Percentiles rank a stretch among this genome's conserved stretches.
Evolutionary conservation across 2,888 invertebrate genomes (phyloP).

Genomic region (Drosophila melanosoma): DNA sequence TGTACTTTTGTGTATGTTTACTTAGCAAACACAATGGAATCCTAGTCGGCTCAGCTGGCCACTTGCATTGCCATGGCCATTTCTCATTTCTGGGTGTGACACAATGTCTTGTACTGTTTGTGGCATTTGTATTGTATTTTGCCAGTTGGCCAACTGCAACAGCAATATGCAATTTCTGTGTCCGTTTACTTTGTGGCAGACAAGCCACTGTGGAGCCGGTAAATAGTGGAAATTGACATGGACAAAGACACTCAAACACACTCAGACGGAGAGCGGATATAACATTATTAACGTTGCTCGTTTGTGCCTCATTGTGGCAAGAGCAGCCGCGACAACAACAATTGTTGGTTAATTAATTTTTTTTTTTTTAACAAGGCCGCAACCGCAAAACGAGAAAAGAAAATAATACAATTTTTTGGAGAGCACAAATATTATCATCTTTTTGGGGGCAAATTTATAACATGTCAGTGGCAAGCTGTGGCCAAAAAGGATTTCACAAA

Average conservation of each 20-base stretch:
- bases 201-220: background rate
- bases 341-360: conserved; percentile 72
- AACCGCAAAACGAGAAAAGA: conserved; percentile 28
- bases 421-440: conserved; percentile 50
- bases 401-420: conserved; percentile 26
- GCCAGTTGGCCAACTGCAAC: conserved; percentile 31
- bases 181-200: conserved; percentile 47
- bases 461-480: conserved; percentile 57
- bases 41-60: conserved; percentile 3
- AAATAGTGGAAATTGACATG: conserved; percentile 39
- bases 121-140: conserved; percentile 28
- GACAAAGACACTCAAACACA: conserved; percentile 19
- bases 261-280: conserved; percentile 34
- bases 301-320: conserved; percentile 31
- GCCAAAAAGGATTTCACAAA: conserved; percentile 27
- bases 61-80: conserved; percentile 6
- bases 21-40: conserved; percentile 39
- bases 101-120: conserved; percentile 26
- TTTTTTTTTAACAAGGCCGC: conserved; percentile 54
- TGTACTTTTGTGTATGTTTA: conserved; percentile 1
- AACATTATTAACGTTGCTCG: conserved; percentile 49
- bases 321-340: conserved; percentile 27
- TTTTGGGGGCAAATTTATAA: conserved; percentile 57
- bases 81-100: conserved; percentile 23
- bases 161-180: conserved; percentile 38